Conservation (phyloP, 1,140 invertebrate genomes). For the Oedothorax gibbosus region DNA sequence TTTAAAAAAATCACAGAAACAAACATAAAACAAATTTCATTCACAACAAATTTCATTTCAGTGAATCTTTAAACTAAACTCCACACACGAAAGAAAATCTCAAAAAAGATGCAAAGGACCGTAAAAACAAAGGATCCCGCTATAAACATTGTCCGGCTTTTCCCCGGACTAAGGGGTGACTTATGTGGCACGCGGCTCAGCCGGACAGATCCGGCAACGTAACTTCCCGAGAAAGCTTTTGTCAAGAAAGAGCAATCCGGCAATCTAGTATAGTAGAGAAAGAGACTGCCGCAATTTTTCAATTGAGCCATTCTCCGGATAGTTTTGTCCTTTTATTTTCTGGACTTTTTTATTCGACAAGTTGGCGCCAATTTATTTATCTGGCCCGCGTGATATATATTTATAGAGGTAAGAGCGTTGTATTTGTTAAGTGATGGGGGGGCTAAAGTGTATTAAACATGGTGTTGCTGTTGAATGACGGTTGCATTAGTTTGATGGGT, state of each 20-base stretch:
- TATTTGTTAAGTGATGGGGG: no score
- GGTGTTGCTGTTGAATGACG: no score
- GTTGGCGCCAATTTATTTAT: slow-evolving; percentile 49
- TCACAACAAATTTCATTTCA: no score
- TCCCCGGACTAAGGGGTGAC: slow-evolving; percentile 42
- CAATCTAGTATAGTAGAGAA: slow-evolving; percentile 56
- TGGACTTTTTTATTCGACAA: slow-evolving; percentile 30
- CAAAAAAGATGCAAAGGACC: slow-evolving; percentile 10
- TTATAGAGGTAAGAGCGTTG: not conserved
- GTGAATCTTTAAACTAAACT: no score
- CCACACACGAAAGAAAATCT: no score
- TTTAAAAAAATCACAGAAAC: no score
- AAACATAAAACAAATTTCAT: no score
- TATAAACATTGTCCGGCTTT: slow-evolving; percentile 21
- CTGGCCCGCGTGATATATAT: not conserved
- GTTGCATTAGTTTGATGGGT: no score
- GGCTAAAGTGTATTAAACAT: no score
- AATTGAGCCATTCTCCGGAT: slow-evolving; percentile 47
- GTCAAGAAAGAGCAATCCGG: slow-evolving; percentile 56
- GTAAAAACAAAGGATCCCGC: slow-evolving; percentile 17
- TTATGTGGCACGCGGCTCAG: slow-evolving; percentile 52
- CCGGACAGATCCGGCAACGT: slow-evolving; percentile 50
- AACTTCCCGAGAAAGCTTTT: slow-evolving; percentile 53
- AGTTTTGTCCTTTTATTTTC: not conserved
- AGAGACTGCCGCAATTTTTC: slow-evolving; percentile 49